Evolutionary conservation across 2,113 vertebrate genomes (phyloP).

Genomic region (Halcyon malimbica): DNA sequence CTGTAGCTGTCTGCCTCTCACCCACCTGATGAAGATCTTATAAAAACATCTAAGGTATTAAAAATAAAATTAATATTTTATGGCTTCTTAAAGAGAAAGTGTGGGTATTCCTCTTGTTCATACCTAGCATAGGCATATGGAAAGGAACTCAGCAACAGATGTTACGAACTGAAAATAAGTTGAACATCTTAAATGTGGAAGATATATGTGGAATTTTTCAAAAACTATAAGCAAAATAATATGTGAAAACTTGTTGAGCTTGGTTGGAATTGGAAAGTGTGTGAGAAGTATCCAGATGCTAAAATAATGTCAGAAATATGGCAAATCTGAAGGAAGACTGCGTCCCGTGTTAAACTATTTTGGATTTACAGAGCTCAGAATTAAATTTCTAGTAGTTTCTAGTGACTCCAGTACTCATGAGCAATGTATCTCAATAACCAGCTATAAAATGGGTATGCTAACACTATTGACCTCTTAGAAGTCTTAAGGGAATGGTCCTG

Average conservation of each 20-base stretch:
- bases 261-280: not conserved
- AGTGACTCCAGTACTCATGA: not conserved
- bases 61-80: slow-evolving; percentile 47
- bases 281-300: too few species aligned
- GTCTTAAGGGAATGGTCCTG: not conserved
- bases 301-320: not conserved
- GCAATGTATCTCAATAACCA: not conserved
- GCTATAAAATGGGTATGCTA: not conserved
- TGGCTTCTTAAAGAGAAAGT: not conserved
- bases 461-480: not conserved
- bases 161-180: not conserved
- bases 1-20: slow-evolving; percentile 59
- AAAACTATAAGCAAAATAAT: not conserved
- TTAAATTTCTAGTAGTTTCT: not conserved
- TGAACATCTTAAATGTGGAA: slow-evolving; percentile 20
- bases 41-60: slow-evolving; percentile 69
- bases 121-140: not conserved
- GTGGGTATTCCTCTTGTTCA: not conserved
- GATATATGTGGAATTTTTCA: not conserved
- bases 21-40: slow-evolving; percentile 51
- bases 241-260: not conserved
- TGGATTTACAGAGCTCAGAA: not conserved
- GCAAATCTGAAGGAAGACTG: not conserved
- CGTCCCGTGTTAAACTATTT: not conserved
- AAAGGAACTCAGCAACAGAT: not conserved